Evolutionary conservation across 1,140 invertebrate genomes (phyloP).

Genomic region (Akabosia matsudoensis): DNA sequence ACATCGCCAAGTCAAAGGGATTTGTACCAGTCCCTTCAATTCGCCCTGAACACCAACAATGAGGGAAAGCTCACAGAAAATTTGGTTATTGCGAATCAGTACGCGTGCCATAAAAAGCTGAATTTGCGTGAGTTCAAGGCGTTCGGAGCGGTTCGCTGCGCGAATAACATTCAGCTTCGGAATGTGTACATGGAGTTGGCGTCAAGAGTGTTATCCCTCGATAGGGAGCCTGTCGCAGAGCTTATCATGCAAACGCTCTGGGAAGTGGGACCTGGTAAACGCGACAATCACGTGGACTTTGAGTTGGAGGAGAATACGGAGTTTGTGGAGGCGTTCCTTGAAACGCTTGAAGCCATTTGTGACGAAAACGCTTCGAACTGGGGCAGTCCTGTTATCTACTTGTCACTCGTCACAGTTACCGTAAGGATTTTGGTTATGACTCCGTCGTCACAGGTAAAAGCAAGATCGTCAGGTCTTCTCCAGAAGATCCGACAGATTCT

Average conservation of each 20-base stretch:
- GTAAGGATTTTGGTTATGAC: neutral
- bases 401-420: constrained; percentile 16
- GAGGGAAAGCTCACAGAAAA: too few species aligned
- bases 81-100: too few species aligned
- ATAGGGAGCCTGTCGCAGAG: constrained; percentile 27
- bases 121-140: too few species aligned
- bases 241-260: constrained; percentile 35
- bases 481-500: neutral
- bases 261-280: constrained; percentile 16
- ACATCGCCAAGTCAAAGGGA: too few species aligned
- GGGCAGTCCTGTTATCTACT: constrained; percentile 26
- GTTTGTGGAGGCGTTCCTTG: neutral
- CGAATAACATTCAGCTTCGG: too few species aligned
- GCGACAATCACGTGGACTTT: neutral
- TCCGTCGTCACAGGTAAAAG: neutral
- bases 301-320: neutral
- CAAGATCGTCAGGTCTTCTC: neutral
- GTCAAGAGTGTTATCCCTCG: too few species aligned
- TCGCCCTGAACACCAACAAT: too few species aligned
- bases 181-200: too few species aligned
- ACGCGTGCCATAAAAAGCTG: too few species aligned
- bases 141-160: too few species aligned
- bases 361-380: constrained; percentile 22
- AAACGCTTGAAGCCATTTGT: neutral
- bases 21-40: too few species aligned